Evolutionary conservation across 2,113 vertebrate species (phyloP).

Genomic region (Dermatemys mawii): DNA sequence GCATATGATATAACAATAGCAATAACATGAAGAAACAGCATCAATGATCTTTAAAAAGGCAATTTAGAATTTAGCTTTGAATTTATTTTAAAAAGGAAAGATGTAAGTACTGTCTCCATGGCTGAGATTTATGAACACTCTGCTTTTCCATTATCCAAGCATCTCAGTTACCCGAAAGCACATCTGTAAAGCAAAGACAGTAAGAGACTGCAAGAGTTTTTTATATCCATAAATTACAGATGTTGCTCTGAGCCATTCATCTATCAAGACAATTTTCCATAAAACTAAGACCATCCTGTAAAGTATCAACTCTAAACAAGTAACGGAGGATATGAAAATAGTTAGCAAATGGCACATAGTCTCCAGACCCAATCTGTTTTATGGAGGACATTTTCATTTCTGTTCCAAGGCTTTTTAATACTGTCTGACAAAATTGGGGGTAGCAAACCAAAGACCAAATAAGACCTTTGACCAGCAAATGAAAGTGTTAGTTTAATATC

Average conservation of each 20-base stretch:
- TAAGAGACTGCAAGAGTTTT: conserved; percentile 33
- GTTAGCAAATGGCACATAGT: conserved; percentile 46
- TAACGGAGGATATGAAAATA: conserved; percentile 27
- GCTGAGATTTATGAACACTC: conserved; percentile 74
- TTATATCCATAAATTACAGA: conserved; percentile 70
- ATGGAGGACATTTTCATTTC: background rate
- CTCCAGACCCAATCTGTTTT: conserved; percentile 22
- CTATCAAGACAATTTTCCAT: conserved; percentile 65
- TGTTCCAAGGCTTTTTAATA: conserved; percentile 2
- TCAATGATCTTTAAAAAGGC: conserved; percentile 51
- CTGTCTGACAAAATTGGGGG: background rate
- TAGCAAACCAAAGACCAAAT: conserved; percentile 50
- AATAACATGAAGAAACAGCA: conserved; percentile 39
- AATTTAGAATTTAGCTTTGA: conserved; percentile 67
- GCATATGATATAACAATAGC: conserved; percentile 49
- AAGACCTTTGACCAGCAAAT: conserved; percentile 22
- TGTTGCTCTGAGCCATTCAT: conserved; percentile 59
- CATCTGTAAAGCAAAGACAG: conserved; percentile 60
- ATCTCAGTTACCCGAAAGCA: conserved; percentile 73
- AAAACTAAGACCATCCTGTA: conserved; percentile 46
- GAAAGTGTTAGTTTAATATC: conserved; percentile 19
- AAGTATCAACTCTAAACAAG: conserved; percentile 33
- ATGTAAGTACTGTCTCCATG: conserved; percentile 67
- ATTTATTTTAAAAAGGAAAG: conserved; percentile 71
- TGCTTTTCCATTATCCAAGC: conserved; percentile 66